Evolutionary conservation across 2,888 invertebrate species (phyloP).

Genomic region (Himalopsyche kuldschensis): DNA sequence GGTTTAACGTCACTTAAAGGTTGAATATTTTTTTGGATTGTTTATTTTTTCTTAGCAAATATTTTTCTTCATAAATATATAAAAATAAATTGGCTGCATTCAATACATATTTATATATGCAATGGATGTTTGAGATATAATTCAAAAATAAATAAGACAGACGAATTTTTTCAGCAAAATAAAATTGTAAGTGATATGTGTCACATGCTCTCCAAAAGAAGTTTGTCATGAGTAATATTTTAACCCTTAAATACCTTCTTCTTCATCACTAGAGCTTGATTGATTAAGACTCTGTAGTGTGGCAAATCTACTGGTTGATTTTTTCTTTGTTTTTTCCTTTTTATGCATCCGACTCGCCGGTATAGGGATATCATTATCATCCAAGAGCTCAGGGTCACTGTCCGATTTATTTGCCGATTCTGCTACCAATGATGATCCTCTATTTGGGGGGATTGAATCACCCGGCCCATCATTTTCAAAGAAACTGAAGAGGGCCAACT

Average conservation of each 20-base stretch:
- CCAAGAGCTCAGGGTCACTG: conserved; percentile 46
- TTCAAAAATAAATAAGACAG: no score
- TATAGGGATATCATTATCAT: conserved; percentile 43
- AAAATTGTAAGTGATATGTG: no score
- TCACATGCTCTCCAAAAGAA: no score
- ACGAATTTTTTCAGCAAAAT: no score
- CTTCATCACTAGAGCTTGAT: conserved; percentile 65
- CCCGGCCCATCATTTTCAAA: conserved; percentile 71
- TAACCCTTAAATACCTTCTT: conserved; percentile 53
- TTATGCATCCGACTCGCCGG: conserved; percentile 41
- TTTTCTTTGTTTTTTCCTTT: conserved; percentile 48
- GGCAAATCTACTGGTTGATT: conserved; percentile 58
- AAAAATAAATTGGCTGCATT: no score
- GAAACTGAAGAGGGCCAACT: conserved; percentile 82
- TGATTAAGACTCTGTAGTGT: conserved; percentile 62
- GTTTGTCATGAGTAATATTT: background rate
- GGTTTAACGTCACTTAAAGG: no score
- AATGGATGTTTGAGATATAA: no score
- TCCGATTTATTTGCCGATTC: conserved; percentile 47
- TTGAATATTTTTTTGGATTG: no score
- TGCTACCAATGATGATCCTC: background rate
- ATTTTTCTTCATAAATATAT: no score
- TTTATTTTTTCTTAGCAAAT: no score
- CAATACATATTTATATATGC: no score
- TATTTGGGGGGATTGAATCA: conserved; percentile 45